Conservation (phyloP, 2,888 invertebrate species). For the Eupsilia transversa region DNA sequence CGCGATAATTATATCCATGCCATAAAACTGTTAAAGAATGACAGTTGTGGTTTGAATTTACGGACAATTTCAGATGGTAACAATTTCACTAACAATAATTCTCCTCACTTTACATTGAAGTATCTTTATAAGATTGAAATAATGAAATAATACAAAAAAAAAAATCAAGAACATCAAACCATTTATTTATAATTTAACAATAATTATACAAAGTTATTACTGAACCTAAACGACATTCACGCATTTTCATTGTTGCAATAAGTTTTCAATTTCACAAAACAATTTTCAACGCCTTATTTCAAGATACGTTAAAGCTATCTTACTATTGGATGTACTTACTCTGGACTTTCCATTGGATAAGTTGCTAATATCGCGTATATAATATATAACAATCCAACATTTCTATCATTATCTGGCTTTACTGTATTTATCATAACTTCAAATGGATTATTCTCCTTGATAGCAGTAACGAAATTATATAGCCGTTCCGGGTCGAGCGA, state of each 20-base stretch:
- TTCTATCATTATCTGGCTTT: fast-evolving
- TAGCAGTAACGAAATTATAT: not conserved
- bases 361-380: not conserved
- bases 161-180: not conserved
- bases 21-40: too few relatives aligned
- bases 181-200: not conserved
- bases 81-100: too few relatives aligned
- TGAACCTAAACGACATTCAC: not conserved
- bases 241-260: not conserved
- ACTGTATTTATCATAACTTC: not conserved
- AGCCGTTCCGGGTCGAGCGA: constrained; percentile 14
- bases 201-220: not conserved
- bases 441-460: not conserved
- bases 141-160: not conserved
- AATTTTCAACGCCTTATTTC: not conserved
- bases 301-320: not conserved
- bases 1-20: too few relatives aligned
- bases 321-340: not conserved
- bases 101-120: too few relatives aligned
- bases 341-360: not conserved
- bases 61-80: too few relatives aligned
- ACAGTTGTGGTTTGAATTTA: too few relatives aligned
- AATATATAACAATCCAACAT: fast-evolving
- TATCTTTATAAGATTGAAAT: not conserved
- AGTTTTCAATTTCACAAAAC: not conserved